Evolutionary conservation across 2,888 invertebrate species (phyloP).

Genomic region (Limnephilus lunatus): DNA sequence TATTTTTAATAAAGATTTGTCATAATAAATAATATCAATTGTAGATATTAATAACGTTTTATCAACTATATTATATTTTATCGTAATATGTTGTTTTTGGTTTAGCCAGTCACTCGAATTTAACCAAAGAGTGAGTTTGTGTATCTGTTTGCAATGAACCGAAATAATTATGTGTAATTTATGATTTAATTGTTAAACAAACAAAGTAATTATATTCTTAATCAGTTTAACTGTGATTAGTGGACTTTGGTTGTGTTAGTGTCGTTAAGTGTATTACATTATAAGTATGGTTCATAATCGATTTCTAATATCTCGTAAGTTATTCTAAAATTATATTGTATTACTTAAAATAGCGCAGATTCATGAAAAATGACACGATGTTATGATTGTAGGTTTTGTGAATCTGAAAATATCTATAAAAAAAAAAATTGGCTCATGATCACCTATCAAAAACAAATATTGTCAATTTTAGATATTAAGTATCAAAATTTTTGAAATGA

Average conservation of each 20-base stretch:
- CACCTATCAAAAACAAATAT: no score
- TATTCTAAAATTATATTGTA: neutral
- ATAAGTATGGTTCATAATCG: neutral
- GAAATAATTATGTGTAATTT: neutral
- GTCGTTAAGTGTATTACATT: neutral
- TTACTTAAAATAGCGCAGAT: no score
- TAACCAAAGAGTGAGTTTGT: neutral
- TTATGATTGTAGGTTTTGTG: no score
- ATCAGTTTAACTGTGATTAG: neutral
- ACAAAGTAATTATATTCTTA: neutral
- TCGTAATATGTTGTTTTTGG: neutral
- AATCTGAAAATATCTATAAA: no score
- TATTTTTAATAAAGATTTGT: no score
- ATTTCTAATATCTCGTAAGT: neutral
- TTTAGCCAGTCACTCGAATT: neutral
- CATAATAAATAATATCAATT: no score
- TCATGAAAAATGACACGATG: no score
- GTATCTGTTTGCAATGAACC: neutral
- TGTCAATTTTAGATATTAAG: no score
- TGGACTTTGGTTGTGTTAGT: neutral
- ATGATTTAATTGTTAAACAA: neutral
- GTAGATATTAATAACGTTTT: neutral
- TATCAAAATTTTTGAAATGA: no score
- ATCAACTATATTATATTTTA: neutral
- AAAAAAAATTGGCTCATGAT: no score